These are phyloP conservation scores for Dendrophyllia cribrosa DNA, from an alignment of 64 coral and sea anemone species.

Conservation along the genomic window DNA sequence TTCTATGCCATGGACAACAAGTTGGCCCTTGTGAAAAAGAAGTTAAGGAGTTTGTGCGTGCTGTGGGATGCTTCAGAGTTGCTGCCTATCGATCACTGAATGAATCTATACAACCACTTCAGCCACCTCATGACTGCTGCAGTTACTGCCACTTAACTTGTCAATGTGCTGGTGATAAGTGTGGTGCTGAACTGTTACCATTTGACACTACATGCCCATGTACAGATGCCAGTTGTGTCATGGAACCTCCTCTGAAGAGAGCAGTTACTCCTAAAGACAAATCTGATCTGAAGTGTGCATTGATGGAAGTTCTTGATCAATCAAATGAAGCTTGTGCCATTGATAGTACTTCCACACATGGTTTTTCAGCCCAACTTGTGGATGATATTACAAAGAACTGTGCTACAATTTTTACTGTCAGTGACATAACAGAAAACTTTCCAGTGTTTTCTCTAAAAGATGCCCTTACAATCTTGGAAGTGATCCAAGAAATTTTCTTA, in stretches of 20 bases:
- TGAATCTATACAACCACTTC: background rate
- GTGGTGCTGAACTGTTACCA: conserved; percentile 1
- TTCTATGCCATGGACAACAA: conserved; percentile 48
- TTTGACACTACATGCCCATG: conserved; percentile 15
- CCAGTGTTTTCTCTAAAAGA: conserved; percentile 64
- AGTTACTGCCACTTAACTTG: conserved; percentile 14
- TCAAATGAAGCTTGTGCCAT: background rate
- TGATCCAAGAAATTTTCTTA: conserved; percentile 62
- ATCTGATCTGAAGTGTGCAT: conserved; percentile 8
- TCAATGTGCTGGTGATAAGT: background rate
- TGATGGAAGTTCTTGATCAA: conserved; percentile 17
- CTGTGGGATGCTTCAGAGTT: background rate
- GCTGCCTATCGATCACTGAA: conserved; percentile 16
- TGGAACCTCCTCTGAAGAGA: background rate
- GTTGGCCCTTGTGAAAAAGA: conserved; percentile 32
- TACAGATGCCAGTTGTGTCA: too few relatives aligned
- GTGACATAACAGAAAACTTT: conserved; percentile 23
- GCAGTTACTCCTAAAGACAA: background rate
- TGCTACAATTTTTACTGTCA: conserved; percentile 40
- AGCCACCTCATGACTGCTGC: conserved; percentile 35
- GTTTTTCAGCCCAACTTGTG: conserved; percentile 60
- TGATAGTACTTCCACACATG: conserved; percentile 26
- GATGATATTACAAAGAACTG: conserved; percentile 52
- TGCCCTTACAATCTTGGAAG: conserved; percentile 53
- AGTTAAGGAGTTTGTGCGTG: conserved; percentile 13